Evolutionary conservation across 2,888 invertebrate species (phyloP), one percentile per base, ranked within the genome.

Genomic region (Pandemis heparana): DNA sequence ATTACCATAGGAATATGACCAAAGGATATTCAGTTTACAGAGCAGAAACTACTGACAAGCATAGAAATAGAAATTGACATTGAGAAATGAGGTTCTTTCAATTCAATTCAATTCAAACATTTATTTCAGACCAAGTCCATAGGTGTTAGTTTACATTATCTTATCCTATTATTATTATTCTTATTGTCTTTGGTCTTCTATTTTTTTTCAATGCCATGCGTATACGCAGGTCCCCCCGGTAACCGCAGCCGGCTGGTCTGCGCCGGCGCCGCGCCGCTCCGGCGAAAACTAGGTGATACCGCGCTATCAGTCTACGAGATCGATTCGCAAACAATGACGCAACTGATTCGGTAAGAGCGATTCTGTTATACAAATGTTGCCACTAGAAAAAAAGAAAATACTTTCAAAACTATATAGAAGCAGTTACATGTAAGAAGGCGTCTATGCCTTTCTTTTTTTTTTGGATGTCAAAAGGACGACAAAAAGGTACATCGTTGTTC

Each of bases 381-480:
- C 56, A 56, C 56, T 23, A n/a, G 56, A 9, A 8, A 53, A 18
- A 3, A 8, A 53, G 9, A 3, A 9, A 16, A 53, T 53, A 48
- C 18, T 53, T 18, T 18, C 18, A 8, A 8, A 53, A 18, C 23
- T 32, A 32, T 32, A 32, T 4, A 32, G 1, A 12, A 43, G 43
- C 43, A 14, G 12, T 16, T 18, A 9, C 7, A 53, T 53, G 7
- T 0, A 18, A 18, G 9, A 2, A 53, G 53, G 18, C 14, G 53
- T 53, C 53, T 53, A 53, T 53, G 53, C 53, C 53, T 53, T 53
- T 6, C 18, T 53, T n/a, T 51, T 18, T 53, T 53, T 53, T 53
- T 9, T 18, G 8, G 9, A 53, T 53, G 8, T 16, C 16, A 16
- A 18, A 14, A 53, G 16, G 14, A 1, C 16, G 8, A 16, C 8